These are phyloP conservation scores for Lathronympha strigana DNA, from an alignment of 2,888 invertebrate genomes.

Conservation along the genomic window DNA sequence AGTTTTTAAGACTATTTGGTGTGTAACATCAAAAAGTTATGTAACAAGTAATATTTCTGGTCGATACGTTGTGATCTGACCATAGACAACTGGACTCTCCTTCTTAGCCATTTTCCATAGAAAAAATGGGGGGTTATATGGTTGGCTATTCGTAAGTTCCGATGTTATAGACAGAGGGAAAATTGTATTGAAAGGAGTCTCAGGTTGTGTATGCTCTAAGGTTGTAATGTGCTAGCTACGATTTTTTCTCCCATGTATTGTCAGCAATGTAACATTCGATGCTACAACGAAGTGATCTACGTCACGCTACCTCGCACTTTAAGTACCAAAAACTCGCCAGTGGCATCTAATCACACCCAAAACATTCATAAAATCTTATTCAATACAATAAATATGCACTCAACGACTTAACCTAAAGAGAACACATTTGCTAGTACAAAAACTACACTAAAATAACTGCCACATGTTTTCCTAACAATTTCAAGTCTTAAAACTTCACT, in stretches of 20 bases:
- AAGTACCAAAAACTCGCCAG: conserved; percentile 14
- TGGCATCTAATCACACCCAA: conserved; percentile 15
- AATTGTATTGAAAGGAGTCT: conserved; percentile 19
- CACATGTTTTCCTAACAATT: conserved; percentile 45
- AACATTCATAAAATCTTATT: conserved; percentile 37
- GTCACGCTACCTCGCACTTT: neutral
- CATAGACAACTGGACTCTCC: no score
- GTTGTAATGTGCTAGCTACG: neutral
- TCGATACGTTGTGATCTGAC: conserved; percentile 16
- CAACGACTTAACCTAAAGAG: conserved; percentile 58
- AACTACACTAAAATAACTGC: conserved; percentile 46
- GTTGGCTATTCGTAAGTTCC: no score
- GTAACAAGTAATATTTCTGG: conserved; percentile 26
- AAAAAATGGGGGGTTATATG: no score
- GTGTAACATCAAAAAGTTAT: conserved; percentile 35
- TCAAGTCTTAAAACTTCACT: conserved; percentile 54
- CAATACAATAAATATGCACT: conserved; percentile 39
- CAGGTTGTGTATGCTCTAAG: no score
- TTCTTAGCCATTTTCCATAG: no score
- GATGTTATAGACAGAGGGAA: no score
- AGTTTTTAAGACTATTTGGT: conserved; percentile 34
- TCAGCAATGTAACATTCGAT: conserved; percentile 14
- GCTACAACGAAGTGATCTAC: neutral
- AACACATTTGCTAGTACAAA: conserved; percentile 67
- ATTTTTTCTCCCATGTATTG: neutral